Evolutionary conservation across 2,113 vertebrate genomes (phyloP).

Genomic region (Crotalus viridis): DNA sequence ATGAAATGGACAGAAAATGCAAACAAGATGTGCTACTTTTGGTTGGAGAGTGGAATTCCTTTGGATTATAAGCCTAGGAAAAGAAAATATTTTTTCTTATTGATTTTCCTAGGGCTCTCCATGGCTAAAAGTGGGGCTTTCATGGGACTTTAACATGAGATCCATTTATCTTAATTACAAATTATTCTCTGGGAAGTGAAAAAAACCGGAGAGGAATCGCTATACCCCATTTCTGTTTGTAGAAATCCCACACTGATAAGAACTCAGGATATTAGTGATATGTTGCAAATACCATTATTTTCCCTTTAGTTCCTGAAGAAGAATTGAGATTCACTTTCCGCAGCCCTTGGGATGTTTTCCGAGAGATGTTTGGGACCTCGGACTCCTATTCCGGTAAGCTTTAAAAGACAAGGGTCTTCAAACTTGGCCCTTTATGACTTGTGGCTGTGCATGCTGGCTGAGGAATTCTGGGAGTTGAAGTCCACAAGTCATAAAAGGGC

Average conservation of each 20-base stretch:
- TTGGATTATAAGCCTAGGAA: not conserved
- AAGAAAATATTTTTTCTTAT: not conserved
- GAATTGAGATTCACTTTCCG: constrained; percentile 82
- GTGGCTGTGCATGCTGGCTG: too few relatives aligned
- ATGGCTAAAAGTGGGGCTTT: not conserved
- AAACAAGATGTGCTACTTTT: not conserved
- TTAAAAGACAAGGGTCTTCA: too few relatives aligned
- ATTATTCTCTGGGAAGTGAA: not conserved
- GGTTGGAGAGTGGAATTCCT: not conserved
- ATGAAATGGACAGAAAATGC: not conserved
- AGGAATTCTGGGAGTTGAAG: too few relatives aligned
- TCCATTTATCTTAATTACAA: not conserved
- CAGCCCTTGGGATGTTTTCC: constrained; percentile 88
- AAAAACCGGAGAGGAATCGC: not conserved
- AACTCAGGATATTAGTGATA: not conserved
- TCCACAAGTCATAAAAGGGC: too few relatives aligned
- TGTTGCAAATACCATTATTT: not conserved
- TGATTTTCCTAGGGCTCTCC: not conserved
- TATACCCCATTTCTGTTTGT: not conserved
- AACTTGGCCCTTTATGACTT: too few relatives aligned
- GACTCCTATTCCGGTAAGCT: constrained; percentile 86
- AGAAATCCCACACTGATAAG: not conserved
- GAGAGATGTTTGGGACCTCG: constrained; percentile 83
- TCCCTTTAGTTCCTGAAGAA: constrained; percentile 62
- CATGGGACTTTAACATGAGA: not conserved